Base-by-base conservation (phyloP, 2,113 vertebrate genomes). In the Erpornis zantholeuca region DNA sequence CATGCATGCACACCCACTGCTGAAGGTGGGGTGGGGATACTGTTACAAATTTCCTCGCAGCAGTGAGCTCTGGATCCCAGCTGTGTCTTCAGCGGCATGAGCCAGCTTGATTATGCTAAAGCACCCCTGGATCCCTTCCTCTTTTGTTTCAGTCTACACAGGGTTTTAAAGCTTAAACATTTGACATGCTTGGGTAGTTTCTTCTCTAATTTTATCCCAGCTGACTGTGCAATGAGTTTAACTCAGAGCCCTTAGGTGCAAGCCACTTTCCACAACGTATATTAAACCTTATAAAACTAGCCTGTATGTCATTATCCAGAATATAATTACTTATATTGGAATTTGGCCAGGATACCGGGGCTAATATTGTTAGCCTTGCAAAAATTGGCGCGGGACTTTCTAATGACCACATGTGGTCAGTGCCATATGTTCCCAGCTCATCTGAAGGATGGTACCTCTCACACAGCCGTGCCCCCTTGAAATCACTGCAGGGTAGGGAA, bases 141-240 rank as follows among this genome's bases (percentile, higher is more conserved):
- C 94, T 96, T 98, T 97, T 97, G 93, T 97, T 98, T 97, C 94
- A 94, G 95, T 97, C 91, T 76, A 92, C 92, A 75, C 86, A 85
- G 92, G 85, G 92, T 97, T 97, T 97, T 97, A 97, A 92, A 97
- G 93, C 95, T 97, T 97, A 97, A 97, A 96, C 96, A 97, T 96
- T 93, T 97, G 96, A 96, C 96, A 97, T 95, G 96, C 94, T 97
- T 96, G 96, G 96, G 88, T 95, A 97, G 96, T 97, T 97, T 97
- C 95, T 96, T 94, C 91, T 97, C 95, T 97, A 95, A 98, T 97
- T 98, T 97, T 92, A 95, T 97, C 96, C 96, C 96, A 96, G 94
- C 91, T 96, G 96, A 97, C 94, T 95, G 61, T 95, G 97, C 95
- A 94, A 92, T 81, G 92, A 97, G 94, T 96, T 97, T 96, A 95